Evolutionary conservation across 2,888 invertebrate species (phyloP), one percentile per base, ranked within the genome.

Genomic region (Hirtodrosophila confusa): DNA sequence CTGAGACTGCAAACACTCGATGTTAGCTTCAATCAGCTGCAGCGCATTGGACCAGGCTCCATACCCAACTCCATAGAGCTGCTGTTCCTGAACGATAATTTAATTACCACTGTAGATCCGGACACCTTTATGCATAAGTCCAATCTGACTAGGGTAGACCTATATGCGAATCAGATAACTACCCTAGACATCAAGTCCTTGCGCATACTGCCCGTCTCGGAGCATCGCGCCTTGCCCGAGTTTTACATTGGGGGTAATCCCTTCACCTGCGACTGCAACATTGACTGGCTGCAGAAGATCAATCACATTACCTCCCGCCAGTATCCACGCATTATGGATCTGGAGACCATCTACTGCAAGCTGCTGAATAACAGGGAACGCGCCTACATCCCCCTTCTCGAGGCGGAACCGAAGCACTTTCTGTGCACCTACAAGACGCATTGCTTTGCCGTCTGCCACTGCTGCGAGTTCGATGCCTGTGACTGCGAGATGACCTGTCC

Each of bases 401-500:
- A 97, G 89, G 97, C 96, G 33, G 96, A 96, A 90, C 95, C 97
- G 0, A 96, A 96, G 53, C 97, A 97, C 92, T 98, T 98, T 92
- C 93, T 98, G 84, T 98, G 98, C 93, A 95, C 95, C 69, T 98
- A 98, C 92, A 96, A 96, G 92, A 96, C 96, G 39, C 97, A 98
- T 91, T 98, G 98, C 92, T 98, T 97, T 91, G 96, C 98, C 10
- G 93, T 97, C 71, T 98, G 98, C 90, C 97, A 97, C 90, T 98
- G 98, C 93, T 98, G 98, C 92, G 97, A 98, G 91, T 98, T 97
- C 92, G 98, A 97, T 91, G 97, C 97, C 53, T 98, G 98, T 93
- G 98, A 98, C 92, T 98, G 98, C 93, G 97, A 98, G 93, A 98
- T 98, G 96, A 97, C 96, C 77, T 98, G 98, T 91, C 98, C 98